Conservation (phyloP, 2,888 invertebrate genomes). For the Pristionchus arcanus region DNA sequence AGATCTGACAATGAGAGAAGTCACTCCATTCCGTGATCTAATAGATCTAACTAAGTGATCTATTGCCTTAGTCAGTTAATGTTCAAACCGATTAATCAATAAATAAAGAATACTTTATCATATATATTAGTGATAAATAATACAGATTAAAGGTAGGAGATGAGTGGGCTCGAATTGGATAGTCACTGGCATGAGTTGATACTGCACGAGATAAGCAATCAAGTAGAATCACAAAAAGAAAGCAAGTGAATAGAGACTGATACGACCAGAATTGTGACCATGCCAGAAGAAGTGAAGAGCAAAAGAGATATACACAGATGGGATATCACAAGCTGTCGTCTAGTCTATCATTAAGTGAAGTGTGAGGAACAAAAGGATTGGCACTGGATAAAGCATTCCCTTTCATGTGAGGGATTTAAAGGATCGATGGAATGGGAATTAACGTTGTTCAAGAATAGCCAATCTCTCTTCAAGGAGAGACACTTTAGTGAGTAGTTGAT, state of each 20-base stretch:
- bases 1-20: too few relatives aligned
- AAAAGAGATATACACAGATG: background rate
- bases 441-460: background rate
- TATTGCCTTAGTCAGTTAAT: background rate
- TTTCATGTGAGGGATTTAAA: background rate
- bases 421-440: background rate
- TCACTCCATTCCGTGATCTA: background rate
- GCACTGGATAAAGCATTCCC: constrained; percentile 9
- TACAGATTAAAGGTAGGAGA: constrained; percentile 6
- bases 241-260: constrained; percentile 36
- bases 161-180: constrained; percentile 5
- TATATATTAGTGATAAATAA: constrained; percentile 6
- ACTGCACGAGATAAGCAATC: constrained; percentile 48
- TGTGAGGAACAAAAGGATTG: background rate
- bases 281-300: background rate
- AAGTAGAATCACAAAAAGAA: constrained; percentile 40
- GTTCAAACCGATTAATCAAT: background rate
- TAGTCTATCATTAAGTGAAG: background rate
- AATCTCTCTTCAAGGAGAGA: constrained; percentile 41
- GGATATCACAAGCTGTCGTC: constrained; percentile 22
- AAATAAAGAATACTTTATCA: constrained; percentile 35
- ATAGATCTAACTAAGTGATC: too few relatives aligned
- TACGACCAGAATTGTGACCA: constrained; percentile 50
- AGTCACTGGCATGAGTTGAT: constrained; percentile 45
- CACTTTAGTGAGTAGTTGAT: constrained; percentile 20